A percentile compares a stretch with the other conserved stretches of the same genome.
phyloP scores from a whole-genome alignment of 1,140 invertebrate genomes.

The Sesamia nonagrioides region DNA sequence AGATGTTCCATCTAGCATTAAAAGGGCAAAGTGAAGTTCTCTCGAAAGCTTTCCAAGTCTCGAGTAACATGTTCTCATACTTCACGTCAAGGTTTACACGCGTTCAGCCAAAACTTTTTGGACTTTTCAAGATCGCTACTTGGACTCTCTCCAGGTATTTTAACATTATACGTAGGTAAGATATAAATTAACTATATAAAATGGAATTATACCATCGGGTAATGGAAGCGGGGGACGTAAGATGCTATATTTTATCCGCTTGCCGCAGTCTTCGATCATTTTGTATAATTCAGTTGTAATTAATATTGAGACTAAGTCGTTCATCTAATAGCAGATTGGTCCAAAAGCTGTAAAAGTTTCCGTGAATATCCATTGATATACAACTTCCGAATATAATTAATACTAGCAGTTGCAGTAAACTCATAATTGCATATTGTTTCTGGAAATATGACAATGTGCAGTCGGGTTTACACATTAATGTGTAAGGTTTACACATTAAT shows the following conservation, averaged over 20 bases:
- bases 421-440: neutral
- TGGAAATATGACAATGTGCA: too few species aligned
- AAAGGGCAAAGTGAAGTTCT: neutral
- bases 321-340: neutral
- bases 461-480: too few species aligned
- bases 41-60: neutral
- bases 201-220: conserved; percentile 33
- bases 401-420: neutral
- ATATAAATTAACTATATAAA: conserved; percentile 38
- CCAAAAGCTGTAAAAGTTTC: neutral
- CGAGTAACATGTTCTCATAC: neutral
- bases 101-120: conserved; percentile 12
- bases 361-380: neutral
- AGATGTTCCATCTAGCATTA: neutral
- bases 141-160: conserved; percentile 27
- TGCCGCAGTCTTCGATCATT: neutral
- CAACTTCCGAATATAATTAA: neutral
- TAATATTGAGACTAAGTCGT: conserved; percentile 6
- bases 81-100: conserved; percentile 4
- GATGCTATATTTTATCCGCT: conserved; percentile 24
- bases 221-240: conserved; percentile 28
- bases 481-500: too few species aligned
- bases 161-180: conserved; percentile 24
- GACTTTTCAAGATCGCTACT: conserved; percentile 10
- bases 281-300: conserved; percentile 20